These are phyloP conservation scores for Sapajus apella DNA, from an alignment of 2,113 vertebrate species.

Conservation along the genomic window DNA sequence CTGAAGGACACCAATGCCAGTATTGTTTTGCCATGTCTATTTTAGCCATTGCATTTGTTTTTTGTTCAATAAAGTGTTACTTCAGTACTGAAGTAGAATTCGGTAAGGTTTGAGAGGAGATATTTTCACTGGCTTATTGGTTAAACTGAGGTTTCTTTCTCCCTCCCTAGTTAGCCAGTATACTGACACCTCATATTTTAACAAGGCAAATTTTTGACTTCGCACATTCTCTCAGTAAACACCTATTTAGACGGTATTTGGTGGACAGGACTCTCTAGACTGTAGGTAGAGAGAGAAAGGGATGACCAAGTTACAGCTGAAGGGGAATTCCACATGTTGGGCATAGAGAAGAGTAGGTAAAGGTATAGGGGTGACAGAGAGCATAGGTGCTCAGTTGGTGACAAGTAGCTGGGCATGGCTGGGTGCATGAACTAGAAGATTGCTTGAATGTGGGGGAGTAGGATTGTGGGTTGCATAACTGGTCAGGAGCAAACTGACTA, in stretches of 20 bases:
- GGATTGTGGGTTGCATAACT: background rate
- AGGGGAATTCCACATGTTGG: background rate
- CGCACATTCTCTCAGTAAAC: background rate
- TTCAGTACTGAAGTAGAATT: slow-evolving; percentile 17
- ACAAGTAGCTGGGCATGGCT: background rate
- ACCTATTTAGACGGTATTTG: background rate
- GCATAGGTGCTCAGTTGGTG: background rate
- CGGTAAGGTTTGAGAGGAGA: background rate
- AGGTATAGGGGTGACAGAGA: background rate
- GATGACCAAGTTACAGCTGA: background rate
- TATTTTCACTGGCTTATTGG: background rate
- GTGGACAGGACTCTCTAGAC: background rate
- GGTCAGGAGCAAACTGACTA: background rate
- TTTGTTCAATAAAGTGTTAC: background rate
- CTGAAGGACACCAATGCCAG: background rate
- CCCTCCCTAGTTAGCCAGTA: background rate
- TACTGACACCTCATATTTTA: background rate
- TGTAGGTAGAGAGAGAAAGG: background rate
- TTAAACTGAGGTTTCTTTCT: background rate
- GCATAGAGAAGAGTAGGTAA: background rate
- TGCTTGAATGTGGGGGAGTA: background rate
- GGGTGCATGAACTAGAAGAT: background rate
- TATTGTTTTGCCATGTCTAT: background rate
- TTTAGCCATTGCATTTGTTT: background rate
- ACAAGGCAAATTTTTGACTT: background rate